Percentiles rank a stretch among this genome's conserved stretches.
phyloP scores from a whole-genome alignment of 2,888 invertebrate species.

The Amblyjoppa proteus region DNA sequence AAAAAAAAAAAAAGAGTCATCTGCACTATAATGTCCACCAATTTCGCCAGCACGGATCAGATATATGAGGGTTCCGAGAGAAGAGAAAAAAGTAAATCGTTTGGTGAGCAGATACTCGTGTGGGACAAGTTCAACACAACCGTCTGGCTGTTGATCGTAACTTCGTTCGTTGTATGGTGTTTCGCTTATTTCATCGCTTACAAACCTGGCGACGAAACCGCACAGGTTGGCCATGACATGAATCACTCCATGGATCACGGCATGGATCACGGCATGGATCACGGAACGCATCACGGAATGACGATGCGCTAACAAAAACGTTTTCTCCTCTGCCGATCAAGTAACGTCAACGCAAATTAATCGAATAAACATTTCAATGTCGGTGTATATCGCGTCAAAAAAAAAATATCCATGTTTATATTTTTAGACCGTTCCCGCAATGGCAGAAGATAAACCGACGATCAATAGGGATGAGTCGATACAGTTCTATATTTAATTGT shows the following conservation, averaged over 20 bases:
- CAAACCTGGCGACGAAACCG: constrained; percentile 44
- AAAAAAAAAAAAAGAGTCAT: constrained; percentile 12
- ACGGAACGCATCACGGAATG: constrained; percentile 29
- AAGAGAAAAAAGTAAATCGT: constrained; percentile 35
- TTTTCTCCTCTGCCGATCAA: background rate
- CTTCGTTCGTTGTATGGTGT: constrained; percentile 77
- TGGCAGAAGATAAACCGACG: background rate
- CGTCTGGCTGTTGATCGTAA: constrained; percentile 69
- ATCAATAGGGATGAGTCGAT: background rate
- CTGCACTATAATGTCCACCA: constrained; percentile 55
- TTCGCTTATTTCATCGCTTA: constrained; percentile 74
- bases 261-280: constrained; percentile 38
- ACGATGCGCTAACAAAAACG: constrained; percentile 22
- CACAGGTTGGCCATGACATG: constrained; percentile 24
- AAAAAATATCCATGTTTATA: background rate
- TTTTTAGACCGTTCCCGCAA: constrained; percentile 37
- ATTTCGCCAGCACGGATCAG: constrained; percentile 55
- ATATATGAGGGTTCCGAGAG: constrained; percentile 41
- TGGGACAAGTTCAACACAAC: constrained; percentile 78
- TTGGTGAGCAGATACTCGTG: constrained; percentile 72
- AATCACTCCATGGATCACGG: constrained; percentile 52
- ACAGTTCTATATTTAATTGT: constrained; percentile 13
- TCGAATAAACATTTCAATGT: background rate
- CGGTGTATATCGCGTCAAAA: background rate
- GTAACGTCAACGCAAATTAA: background rate